Evolutionary conservation across 2,888 invertebrate genomes (phyloP), one percentile per base, ranked within the genome.

Genomic region (Nezara viridula): DNA sequence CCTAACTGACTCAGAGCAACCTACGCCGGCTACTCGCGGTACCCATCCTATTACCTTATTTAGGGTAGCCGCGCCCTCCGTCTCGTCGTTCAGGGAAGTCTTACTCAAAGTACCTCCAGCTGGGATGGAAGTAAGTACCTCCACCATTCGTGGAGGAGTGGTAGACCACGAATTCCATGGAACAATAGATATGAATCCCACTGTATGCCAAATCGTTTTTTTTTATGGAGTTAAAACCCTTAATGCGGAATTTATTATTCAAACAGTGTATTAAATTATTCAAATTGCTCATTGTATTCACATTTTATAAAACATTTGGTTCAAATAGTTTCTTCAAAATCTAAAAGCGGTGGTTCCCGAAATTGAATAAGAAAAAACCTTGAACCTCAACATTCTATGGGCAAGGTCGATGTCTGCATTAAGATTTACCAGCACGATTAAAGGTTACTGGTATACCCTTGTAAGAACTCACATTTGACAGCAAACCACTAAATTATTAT

Each of bases 21-120:
- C 86, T 86, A 86, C 86, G 86, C 86, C n/a, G 37, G 52, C 86
- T 52, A 86, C 66, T 73, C 66, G 66, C 66, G 4, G 32, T 86
- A 86, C 86, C 60, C 86, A 86, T 86, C 86, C 19, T n/a, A 44
- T 86, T 86, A 86, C 86, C 86, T 40, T 86, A 86, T 86, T 86
- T 86, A 86, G 86, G 52, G 14, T 60, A 47, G 81, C 44, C 77
- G 77, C 37, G 77, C 37, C 77, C 40, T 77, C 77, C 44, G 9
- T n/a, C 24, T 44, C 37, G 6, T 12, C 44, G 40, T 21, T 3
- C 81, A 9, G 44, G 37, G n/a, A 40, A 0, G 10, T 21, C 40
- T 2, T 81, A 16, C 44, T 44, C 19, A 44, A n/a, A 6, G n/a
- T 60, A 12, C 60, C 7, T 60, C 60, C 60, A 73, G 60, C 14